Base-by-base conservation (phyloP, 2,113 vertebrate genomes). In the Bos javanicus region DNA sequence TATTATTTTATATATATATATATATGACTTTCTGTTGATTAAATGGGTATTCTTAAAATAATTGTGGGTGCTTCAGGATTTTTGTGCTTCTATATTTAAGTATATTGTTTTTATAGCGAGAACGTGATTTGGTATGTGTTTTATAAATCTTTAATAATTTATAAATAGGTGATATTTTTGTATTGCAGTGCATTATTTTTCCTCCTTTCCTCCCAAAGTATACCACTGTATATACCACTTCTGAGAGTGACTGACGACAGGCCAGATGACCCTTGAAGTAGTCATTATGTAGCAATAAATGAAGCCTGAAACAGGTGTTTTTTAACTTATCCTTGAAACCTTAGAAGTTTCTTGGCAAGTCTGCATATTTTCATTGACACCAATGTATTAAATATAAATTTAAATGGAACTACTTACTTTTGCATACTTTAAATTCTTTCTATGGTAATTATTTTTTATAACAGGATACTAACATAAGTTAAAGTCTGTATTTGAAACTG, bases 381-480 rank as follows among this genome's bases (percentile, higher is more conserved):
- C 33, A 92, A 8, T 98, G 93, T 98, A 97, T 98, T 97, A 97
- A 98, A 94, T 98, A 96, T 98, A 97, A 97, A 98, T 98, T 98
- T 98, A 98, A 98, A 98, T 46, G 67, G 62, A 98, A 97, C 87
- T 89, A 43, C 91, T 90, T 96, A 94, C 64, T 98, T 97, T 98
- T 96, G 60, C 94, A 94, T 98, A 97, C 90, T 84, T 97, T 97
- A 97, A 92, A 94, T 98, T 98, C 98, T 98, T 98, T 98, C 95
- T 98, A 98, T 90, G 97, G 88, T 95, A 98, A 16, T 90, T 99
- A 98, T 99, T 99, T 99, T 99, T 99, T 85, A 98, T 99, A 99
- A 94, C 43, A 95, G 90, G 67, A 93, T 98, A 91, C 94, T 98
- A 96, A 93, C 88, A 92, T 87, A 97, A 96, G 78, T 94, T 98